These are phyloP conservation scores for Paedocypris micromegethes DNA, from an alignment of 2,797 vertebrate genomes.

Conservation along the genomic window DNA sequence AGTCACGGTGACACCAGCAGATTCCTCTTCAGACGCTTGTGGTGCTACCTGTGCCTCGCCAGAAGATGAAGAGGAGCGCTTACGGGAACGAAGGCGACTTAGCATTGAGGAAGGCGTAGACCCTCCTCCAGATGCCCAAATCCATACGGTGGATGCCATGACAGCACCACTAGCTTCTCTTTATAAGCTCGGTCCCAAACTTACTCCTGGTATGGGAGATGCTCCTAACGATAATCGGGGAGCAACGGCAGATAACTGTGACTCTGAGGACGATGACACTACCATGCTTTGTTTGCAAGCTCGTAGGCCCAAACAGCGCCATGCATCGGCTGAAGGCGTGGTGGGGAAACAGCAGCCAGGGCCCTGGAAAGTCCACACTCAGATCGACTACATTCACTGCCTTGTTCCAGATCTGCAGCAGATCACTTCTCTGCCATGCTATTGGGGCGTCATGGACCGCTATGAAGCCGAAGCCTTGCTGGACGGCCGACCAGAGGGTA, in stretches of 20 bases:
- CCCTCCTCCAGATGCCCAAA: constrained; percentile 93
- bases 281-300: constrained; percentile 94
- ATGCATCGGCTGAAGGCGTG: constrained; percentile 82
- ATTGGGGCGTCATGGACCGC: constrained; percentile 98
- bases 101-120: constrained; percentile 98
- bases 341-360: constrained; percentile 75
- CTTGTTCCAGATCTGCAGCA: constrained; percentile 90
- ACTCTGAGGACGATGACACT: constrained; percentile 85
- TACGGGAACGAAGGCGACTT: constrained; percentile 87
- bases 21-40: constrained; percentile 77
- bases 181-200: constrained; percentile 98
- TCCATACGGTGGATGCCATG: constrained; percentile 90
- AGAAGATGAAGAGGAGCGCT: constrained; percentile 92
- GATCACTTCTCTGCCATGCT: constrained; percentile 90
- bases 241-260: constrained; percentile 67
- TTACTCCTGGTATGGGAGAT: constrained; percentile 87
- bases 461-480: constrained; percentile 93
- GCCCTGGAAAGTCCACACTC: constrained; percentile 95
- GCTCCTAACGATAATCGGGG: constrained; percentile 66
- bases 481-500: constrained; percentile 92
- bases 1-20: constrained; percentile 62
- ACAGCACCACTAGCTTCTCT: constrained; percentile 87
- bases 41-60: constrained; percentile 83
- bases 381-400: constrained; percentile 98
- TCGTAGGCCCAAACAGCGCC: constrained; percentile 86